These are phyloP conservation scores for Podotricha telesiphe DNA, from an alignment of 2,888 invertebrate species.

Conservation along the genomic window DNA sequence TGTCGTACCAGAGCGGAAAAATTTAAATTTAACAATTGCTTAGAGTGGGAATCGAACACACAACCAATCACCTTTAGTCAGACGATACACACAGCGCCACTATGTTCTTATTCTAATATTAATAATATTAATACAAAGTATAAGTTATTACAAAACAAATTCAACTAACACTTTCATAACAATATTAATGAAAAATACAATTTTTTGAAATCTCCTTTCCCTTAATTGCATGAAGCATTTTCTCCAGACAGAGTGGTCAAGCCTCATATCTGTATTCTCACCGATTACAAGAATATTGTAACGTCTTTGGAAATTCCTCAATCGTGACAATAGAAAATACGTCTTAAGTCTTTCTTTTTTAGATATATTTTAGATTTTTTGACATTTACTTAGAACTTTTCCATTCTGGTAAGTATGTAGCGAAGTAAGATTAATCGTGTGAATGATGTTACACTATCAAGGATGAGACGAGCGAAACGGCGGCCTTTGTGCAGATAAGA, in stretches of 20 bases:
- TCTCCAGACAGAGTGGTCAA: conserved; percentile 22
- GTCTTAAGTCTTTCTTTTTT: neutral
- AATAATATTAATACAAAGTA: too few species aligned
- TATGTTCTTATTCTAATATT: too few species aligned
- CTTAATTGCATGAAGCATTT: conserved; percentile 26
- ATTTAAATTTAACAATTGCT: too few species aligned
- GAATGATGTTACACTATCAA: conserved; percentile 37
- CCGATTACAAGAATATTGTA: conserved; percentile 21
- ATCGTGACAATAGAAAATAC: neutral
- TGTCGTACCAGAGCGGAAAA: too few species aligned
- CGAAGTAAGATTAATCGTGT: conserved; percentile 37
- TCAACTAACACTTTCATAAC: neutral
- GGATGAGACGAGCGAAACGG: conserved; percentile 34
- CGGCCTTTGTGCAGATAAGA: conserved; percentile 30
- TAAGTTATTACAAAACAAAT: too few species aligned
- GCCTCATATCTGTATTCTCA: conserved; percentile 22
- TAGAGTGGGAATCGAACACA: too few species aligned
- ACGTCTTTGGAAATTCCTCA: neutral
- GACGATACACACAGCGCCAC: too few species aligned
- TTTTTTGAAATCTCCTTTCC: conserved; percentile 42
- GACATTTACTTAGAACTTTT: conserved; percentile 7
- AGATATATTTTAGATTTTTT: neutral
- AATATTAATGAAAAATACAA: neutral
- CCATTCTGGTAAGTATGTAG: neutral
- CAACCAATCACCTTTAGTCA: too few species aligned